These are phyloP conservation scores for Smutsia temminckii DNA, from an alignment of 2,797 vertebrate genomes.

Conservation along the genomic window DNA sequence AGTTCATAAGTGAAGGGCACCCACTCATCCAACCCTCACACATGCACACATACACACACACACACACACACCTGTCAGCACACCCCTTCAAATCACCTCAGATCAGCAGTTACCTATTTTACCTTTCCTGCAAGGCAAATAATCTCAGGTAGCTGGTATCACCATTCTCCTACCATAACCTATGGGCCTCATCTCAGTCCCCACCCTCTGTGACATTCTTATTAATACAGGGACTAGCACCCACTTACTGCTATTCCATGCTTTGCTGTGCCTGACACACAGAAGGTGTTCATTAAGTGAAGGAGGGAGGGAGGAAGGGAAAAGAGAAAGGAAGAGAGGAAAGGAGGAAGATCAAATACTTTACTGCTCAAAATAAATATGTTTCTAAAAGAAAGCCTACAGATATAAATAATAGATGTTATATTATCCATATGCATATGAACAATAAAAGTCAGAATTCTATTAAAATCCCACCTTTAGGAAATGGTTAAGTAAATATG, in stretches of 20 bases:
- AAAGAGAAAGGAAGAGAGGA: neutral
- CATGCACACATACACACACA: too few relatives aligned
- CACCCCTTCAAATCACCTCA: neutral
- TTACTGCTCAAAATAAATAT: slow-evolving; percentile 47
- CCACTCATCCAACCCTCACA: neutral
- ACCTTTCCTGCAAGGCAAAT: neutral
- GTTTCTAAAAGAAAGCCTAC: slow-evolving; percentile 32
- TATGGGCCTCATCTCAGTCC: rapidly evolving
- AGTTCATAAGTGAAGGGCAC: neutral
- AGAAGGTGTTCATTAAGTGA: neutral
- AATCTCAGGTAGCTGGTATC: neutral
- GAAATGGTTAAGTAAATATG: neutral
- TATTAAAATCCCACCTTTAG: neutral
- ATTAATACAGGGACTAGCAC: neutral
- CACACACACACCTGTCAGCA: neutral
- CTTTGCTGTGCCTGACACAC: neutral
- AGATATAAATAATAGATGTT: slow-evolving; percentile 8
- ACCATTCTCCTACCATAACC: neutral
- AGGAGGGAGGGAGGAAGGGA: neutral
- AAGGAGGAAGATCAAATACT: slow-evolving; percentile 25
- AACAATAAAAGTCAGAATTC: slow-evolving; percentile 47
- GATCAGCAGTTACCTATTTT: neutral
- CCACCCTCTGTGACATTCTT: neutral
- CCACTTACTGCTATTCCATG: neutral
- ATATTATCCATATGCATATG: neutral